These are phyloP conservation scores for Micromussa lordhowensis DNA, from an alignment of 92 coral and sea anemone species.

Conservation along the genomic window DNA sequence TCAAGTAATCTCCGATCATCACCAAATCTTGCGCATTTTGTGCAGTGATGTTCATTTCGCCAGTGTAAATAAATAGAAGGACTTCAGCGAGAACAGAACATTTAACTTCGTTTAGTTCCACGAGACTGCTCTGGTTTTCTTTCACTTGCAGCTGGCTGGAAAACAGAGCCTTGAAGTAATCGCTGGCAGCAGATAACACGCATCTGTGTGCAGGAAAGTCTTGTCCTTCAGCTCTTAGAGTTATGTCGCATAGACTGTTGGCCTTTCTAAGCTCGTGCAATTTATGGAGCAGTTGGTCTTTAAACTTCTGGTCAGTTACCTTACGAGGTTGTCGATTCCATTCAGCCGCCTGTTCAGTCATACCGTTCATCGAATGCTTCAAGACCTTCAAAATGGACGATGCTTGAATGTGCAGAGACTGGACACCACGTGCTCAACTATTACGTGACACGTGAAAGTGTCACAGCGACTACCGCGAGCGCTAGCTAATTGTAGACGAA, in stretches of 20 bases:
- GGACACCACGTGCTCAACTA: too few relatives aligned
- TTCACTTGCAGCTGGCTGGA: conserved; percentile 57
- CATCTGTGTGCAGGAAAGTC: conserved; percentile 70
- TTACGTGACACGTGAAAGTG: too few relatives aligned
- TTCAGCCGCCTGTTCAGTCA: not conserved
- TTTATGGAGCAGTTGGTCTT: not conserved
- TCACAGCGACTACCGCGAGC: too few relatives aligned
- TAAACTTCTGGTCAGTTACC: not conserved
- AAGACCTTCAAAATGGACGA: too few relatives aligned
- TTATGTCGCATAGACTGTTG: conserved; percentile 66
- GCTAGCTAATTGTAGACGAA: too few relatives aligned
- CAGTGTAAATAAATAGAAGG: conserved; percentile 72
- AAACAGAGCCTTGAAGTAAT: conserved; percentile 74
- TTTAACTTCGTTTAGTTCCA: conserved; percentile 54
- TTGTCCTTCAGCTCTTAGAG: conserved; percentile 69
- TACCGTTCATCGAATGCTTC: not conserved
- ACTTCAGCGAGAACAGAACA: conserved; percentile 49
- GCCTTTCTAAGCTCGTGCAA: conserved; percentile 19
- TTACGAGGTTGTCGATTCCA: not conserved
- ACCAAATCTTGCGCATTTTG: conserved; percentile 73
- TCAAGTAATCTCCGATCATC: conserved; percentile 67
- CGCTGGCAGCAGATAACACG: conserved; percentile 71
- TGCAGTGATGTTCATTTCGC: conserved; percentile 47
- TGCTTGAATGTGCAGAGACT: too few relatives aligned
- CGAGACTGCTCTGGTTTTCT: conserved; percentile 31